Conservation (phyloP, 1,140 invertebrate genomes). For the Glossosoma conforme region DNA sequence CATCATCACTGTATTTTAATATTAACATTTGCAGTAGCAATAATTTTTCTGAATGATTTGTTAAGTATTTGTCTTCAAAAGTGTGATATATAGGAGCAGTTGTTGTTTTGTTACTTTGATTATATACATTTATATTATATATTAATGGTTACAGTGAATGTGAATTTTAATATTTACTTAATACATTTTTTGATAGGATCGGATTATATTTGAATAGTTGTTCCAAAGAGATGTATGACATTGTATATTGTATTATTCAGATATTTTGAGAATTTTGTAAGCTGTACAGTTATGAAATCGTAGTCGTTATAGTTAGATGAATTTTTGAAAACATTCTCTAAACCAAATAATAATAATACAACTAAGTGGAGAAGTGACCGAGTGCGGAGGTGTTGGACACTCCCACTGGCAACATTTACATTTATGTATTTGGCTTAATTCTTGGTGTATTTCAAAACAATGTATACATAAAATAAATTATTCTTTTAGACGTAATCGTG, state of each 20-base stretch:
- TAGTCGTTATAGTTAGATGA: slow-evolving; percentile 31
- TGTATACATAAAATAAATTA: slow-evolving; percentile 25
- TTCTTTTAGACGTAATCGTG: slow-evolving; percentile 31
- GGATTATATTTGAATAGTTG: slow-evolving; percentile 24
- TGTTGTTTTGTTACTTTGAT: slow-evolving; percentile 52
- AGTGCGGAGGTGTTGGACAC: slow-evolving; percentile 13
- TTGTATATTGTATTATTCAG: slow-evolving; percentile 25
- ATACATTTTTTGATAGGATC: slow-evolving; percentile 27
- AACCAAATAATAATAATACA: slow-evolving; percentile 6
- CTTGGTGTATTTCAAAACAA: slow-evolving; percentile 28
- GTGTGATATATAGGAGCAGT: slow-evolving; percentile 54
- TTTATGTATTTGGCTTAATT: slow-evolving; percentile 29
- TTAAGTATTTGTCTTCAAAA: slow-evolving; percentile 54
- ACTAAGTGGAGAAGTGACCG: not conserved
- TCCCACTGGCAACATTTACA: slow-evolving; percentile 21
- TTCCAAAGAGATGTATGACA: slow-evolving; percentile 14
- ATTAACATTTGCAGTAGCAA: slow-evolving; percentile 46
- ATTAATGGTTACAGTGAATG: slow-evolving; percentile 49
- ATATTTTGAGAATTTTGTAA: slow-evolving; percentile 27
- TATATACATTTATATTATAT: slow-evolving; percentile 22
- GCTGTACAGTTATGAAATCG: slow-evolving; percentile 31
- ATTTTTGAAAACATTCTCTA: slow-evolving; percentile 27
- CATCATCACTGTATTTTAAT: slow-evolving; percentile 1
- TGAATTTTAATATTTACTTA: slow-evolving; percentile 44
- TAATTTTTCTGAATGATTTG: slow-evolving; percentile 47